Evolutionary conservation across 2,888 invertebrate species (phyloP).

Genomic region (Pristionchus fissidentatus): DNA sequence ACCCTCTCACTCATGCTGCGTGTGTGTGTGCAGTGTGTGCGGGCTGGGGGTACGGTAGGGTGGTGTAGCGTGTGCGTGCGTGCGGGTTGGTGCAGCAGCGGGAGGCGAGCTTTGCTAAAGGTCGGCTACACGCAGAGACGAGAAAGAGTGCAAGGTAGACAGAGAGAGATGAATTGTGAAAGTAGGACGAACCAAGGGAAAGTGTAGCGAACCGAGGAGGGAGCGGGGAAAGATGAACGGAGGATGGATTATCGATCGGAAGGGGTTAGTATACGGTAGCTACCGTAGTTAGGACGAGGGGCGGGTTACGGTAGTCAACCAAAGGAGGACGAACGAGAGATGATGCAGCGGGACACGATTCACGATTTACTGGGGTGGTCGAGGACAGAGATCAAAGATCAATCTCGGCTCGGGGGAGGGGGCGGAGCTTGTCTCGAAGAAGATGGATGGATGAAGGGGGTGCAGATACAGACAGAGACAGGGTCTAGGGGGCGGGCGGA

Average conservation of each 20-base stretch:
- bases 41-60: neutral
- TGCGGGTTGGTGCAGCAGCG: slow-evolving; percentile 1
- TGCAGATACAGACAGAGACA: slow-evolving; percentile 6
- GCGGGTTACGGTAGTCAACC: slow-evolving; percentile 24
- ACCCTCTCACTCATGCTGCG: neutral
- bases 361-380: neutral
- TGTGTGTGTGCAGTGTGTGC: neutral
- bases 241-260: slow-evolving; percentile 2
- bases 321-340: neutral
- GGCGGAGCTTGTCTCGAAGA: neutral
- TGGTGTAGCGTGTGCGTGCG: neutral
- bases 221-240: neutral
- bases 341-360: neutral
- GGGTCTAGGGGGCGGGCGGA: neutral
- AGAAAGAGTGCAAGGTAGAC: slow-evolving; percentile 34
- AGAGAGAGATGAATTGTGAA: slow-evolving; percentile 16
- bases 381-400: neutral
- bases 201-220: slow-evolving; percentile 3
- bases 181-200: slow-evolving; percentile 17
- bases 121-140: slow-evolving; percentile 14
- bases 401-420: neutral
- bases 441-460: neutral
- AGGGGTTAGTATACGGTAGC: slow-evolving; percentile 38
- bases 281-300: slow-evolving; percentile 24
- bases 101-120: slow-evolving; percentile 24